Evolutionary conservation across 1,140 invertebrate species (phyloP).

Genomic region (Conus betulinus): DNA sequence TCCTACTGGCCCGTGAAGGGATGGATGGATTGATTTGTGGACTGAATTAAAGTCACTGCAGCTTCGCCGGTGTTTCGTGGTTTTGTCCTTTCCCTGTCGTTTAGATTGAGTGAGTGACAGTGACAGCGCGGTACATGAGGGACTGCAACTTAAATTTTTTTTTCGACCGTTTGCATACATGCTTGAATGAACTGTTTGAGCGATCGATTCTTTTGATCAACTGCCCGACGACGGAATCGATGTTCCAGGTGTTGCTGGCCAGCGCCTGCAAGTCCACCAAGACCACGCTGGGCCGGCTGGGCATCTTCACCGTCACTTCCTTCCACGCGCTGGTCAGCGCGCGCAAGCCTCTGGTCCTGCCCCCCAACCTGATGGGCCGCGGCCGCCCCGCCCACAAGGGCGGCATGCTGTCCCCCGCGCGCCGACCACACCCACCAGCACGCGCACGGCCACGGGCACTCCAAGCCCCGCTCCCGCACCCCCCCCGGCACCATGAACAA

Average conservation of each 20-base stretch:
- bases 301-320: constrained; percentile 97
- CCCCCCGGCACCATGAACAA: constrained; percentile 45
- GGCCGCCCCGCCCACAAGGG: constrained; percentile 64
- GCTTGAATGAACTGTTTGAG: no score
- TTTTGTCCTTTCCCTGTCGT: no score
- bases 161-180: no score
- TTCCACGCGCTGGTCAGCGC: constrained; percentile 99
- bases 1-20: no score
- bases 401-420: constrained; percentile 65
- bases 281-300: constrained; percentile 93
- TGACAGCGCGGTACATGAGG: no score
- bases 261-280: constrained; percentile 97
- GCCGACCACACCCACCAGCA: constrained; percentile 53
- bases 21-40: no score
- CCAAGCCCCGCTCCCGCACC: constrained; percentile 49
- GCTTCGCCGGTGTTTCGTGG: no score
- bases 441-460: constrained; percentile 57
- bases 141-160: no score
- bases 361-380: constrained; percentile 56
- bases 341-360: constrained; percentile 76
- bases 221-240: no score
- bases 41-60: no score
- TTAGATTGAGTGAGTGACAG: no score
- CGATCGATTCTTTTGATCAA: no score
- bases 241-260: constrained; percentile 90